Conservation (phyloP, 64 coral and sea anemone genomes). For the Montipora cactus region DNA sequence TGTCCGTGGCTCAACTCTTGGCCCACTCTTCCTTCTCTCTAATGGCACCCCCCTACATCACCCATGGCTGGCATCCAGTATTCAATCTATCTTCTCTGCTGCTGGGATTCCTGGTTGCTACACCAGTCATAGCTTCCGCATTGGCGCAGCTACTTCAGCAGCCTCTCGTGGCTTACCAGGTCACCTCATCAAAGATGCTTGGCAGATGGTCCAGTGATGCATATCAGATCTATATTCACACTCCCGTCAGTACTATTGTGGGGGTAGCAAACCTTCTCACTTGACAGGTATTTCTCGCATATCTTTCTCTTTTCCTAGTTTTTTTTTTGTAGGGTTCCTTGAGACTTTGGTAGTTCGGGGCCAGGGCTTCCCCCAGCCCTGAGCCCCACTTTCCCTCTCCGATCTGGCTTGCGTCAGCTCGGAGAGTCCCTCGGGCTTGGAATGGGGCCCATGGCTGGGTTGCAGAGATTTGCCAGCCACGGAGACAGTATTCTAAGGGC, state of each 20-base stretch:
- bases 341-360: not conserved
- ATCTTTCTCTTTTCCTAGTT: not conserved
- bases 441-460: not conserved
- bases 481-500: not conserved
- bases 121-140: too few species aligned
- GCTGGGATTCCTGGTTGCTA: constrained; percentile 6
- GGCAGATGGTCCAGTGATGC: constrained; percentile 35
- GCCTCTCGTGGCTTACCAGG: not conserved
- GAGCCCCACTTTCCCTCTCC: not conserved
- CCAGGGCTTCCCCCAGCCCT: not conserved
- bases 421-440: not conserved
- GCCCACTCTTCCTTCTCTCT: not conserved
- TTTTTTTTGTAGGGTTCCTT: not conserved
- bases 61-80: not conserved
- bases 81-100: not conserved
- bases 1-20: too few species aligned
- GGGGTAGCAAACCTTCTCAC: too few species aligned
- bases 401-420: not conserved
- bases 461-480: too few species aligned
- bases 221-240: not conserved
- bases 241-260: too few species aligned
- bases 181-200: not conserved
- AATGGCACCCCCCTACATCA: not conserved
- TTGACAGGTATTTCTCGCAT: not conserved
- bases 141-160: constrained; percentile 15